These are phyloP conservation scores for Ailuropoda melanoleuca DNA, from an alignment of 2,113 vertebrate genomes.

Conservation along the genomic window DNA sequence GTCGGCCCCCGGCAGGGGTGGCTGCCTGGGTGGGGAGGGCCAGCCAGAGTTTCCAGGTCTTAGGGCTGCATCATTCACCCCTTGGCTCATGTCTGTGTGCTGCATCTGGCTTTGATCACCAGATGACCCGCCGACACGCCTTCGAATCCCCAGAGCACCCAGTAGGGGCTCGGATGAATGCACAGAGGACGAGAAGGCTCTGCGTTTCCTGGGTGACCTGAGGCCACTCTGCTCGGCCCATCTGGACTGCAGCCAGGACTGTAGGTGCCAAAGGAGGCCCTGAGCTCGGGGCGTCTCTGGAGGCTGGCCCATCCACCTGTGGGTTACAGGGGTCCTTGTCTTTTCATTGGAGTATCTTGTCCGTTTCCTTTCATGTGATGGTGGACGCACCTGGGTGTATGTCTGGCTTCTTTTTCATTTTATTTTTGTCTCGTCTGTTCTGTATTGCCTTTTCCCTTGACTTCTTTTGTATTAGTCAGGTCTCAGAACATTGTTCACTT, in stretches of 20 bases:
- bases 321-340: background rate
- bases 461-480: background rate
- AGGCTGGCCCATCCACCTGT: background rate
- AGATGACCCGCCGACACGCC: too few species aligned
- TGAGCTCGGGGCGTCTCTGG: too few species aligned
- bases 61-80: too few species aligned
- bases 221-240: background rate
- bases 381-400: background rate
- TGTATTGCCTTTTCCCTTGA: background rate
- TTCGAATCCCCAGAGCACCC: background rate
- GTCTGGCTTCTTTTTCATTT: background rate
- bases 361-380: background rate
- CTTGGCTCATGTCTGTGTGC: background rate
- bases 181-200: background rate
- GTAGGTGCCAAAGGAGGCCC: background rate
- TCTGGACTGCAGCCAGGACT: background rate
- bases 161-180: background rate
- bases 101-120: background rate
- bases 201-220: background rate
- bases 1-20: accelerated
- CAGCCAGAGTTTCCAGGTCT: background rate
- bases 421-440: background rate
- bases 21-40: background rate
- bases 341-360: background rate
- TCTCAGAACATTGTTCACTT: background rate